Conservation (phyloP, 2,888 invertebrate genomes). For the Cephalotes varians region DNA sequence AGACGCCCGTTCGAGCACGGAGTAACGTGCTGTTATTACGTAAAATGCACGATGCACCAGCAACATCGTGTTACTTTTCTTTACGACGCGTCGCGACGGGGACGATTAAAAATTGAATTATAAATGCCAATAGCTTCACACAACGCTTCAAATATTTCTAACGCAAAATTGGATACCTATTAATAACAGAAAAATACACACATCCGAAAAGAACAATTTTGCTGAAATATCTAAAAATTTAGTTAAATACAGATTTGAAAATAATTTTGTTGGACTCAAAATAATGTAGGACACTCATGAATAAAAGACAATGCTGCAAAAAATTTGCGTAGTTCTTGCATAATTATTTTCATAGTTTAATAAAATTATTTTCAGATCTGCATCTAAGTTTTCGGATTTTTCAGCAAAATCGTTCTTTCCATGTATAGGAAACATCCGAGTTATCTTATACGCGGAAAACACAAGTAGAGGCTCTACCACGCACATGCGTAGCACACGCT, state of each 20-base stretch:
- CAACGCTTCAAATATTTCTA: neutral
- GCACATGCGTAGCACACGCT: neutral
- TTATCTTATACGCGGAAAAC: neutral
- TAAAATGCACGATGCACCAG: constrained; percentile 8
- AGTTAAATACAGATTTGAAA: too few relatives aligned
- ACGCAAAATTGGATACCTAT: neutral
- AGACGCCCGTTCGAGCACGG: neutral
- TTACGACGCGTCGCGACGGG: neutral
- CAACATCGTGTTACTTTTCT: neutral
- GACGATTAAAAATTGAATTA: neutral
- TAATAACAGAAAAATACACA: too few relatives aligned
- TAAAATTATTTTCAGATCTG: too few relatives aligned
- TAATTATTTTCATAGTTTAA: too few relatives aligned
- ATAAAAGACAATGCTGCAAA: too few relatives aligned
- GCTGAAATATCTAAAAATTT: too few relatives aligned
- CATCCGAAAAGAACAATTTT: too few relatives aligned
- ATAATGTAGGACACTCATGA: too few relatives aligned
- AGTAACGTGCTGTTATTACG: neutral
- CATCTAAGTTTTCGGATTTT: too few relatives aligned
- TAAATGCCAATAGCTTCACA: neutral
- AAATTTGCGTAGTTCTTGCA: too few relatives aligned
- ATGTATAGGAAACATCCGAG: neutral
- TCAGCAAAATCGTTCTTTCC: too few relatives aligned
- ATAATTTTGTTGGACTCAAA: too few relatives aligned
- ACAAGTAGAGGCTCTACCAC: neutral